Conservation (phyloP, 2,797 vertebrate genomes). For the Falco novaeseelandiae region DNA sequence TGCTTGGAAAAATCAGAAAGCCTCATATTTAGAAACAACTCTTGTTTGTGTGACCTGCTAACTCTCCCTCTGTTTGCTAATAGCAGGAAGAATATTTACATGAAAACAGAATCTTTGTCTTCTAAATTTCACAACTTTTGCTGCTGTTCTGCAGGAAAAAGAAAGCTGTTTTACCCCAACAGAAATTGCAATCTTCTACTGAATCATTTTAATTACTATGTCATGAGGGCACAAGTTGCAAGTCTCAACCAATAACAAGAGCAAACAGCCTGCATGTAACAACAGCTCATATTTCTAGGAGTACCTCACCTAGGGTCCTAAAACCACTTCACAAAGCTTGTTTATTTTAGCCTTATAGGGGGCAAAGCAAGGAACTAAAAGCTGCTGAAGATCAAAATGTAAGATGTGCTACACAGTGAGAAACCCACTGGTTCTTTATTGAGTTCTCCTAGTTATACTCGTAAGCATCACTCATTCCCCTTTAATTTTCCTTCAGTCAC, state of each 20-base stretch:
- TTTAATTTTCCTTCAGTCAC: neutral
- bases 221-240: neutral
- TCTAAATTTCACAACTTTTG: neutral
- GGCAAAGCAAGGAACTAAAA: neutral
- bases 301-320: neutral
- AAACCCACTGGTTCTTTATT: neutral
- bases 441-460: neutral
- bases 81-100: neutral
- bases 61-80: neutral
- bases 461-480: neutral
- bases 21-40: neutral
- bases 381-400: neutral
- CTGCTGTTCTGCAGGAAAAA: neutral
- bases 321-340: neutral
- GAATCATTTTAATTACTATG: neutral
- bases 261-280: neutral
- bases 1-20: neutral
- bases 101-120: neutral
- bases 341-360: neutral
- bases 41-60: neutral
- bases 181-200: neutral
- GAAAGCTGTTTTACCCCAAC: neutral
- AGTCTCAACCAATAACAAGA: neutral
- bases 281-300: neutral
- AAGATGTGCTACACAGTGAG: neutral